Conservation (phyloP, 2,888 invertebrate genomes). For the Scelioninae gen. 1 region DNA sequence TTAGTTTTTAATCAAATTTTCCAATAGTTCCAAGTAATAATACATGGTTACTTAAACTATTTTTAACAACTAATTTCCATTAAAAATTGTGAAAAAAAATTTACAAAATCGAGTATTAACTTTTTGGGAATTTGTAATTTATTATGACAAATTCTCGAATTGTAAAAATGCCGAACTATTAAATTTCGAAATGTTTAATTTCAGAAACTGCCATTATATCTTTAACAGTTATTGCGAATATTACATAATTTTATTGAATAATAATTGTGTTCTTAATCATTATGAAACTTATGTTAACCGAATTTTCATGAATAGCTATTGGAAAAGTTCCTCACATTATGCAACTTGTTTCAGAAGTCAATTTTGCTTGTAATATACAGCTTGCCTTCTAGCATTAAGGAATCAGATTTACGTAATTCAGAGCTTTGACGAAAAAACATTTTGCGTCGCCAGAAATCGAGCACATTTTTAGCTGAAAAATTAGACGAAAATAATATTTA, state of each 20-base stretch:
- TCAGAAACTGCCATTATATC: too few relatives aligned
- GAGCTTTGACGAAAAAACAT: background rate
- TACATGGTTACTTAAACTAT: too few relatives aligned
- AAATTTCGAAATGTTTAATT: background rate
- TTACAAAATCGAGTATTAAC: too few relatives aligned
- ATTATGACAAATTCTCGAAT: background rate
- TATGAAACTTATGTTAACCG: background rate
- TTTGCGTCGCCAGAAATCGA: background rate
- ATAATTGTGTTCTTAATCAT: background rate
- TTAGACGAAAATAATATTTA: background rate
- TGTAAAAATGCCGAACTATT: background rate
- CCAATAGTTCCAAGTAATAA: background rate
- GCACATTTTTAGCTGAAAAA: background rate
- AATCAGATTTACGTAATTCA: background rate
- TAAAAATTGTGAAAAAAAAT: too few relatives aligned
- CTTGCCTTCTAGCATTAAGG: background rate
- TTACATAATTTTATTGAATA: too few relatives aligned
- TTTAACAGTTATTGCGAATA: too few relatives aligned
- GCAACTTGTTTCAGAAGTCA: slow-evolving; percentile 23
- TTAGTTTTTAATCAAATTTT: background rate
- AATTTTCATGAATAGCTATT: background rate
- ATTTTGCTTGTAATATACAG: slow-evolving; percentile 12
- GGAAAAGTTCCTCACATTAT: background rate
- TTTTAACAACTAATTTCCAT: too few relatives aligned
- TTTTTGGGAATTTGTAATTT: too few relatives aligned